Percentiles rank a stretch among this genome's conserved stretches.
Conservation (phyloP, 2,888 invertebrate species). For the Seira sanloemensis region DNA sequence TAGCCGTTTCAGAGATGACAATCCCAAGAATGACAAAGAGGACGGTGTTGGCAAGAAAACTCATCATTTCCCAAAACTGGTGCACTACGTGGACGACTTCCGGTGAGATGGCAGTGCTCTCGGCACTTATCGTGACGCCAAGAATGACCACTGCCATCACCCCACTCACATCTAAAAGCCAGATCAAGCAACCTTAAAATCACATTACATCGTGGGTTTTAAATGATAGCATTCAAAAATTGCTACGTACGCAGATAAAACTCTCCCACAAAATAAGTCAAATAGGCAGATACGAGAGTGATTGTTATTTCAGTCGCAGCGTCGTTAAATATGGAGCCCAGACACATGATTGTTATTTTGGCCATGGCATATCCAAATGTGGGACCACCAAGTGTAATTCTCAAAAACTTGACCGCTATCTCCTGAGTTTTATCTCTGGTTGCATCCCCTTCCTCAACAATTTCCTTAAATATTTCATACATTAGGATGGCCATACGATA, state of each 20-base stretch:
- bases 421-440: conserved; percentile 26
- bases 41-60: conserved; percentile 78
- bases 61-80: conserved; percentile 76
- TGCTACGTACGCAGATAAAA: conserved; percentile 61
- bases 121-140: conserved; percentile 76
- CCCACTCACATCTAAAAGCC: conserved; percentile 75
- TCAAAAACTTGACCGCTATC: conserved; percentile 65
- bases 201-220: background rate
- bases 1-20: conserved; percentile 79
- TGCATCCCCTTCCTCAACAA: conserved; percentile 56
- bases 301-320: conserved; percentile 76
- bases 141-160: conserved; percentile 77
- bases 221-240: too few species aligned
- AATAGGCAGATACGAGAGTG: conserved; percentile 76
- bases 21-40: conserved; percentile 81
- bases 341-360: conserved; percentile 75
- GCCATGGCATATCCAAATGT: conserved; percentile 76
- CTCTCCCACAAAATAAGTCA: conserved; percentile 76
- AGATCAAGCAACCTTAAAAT: background rate
- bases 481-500: conserved; percentile 77
- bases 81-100: conserved; percentile 76
- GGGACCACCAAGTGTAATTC: conserved; percentile 73
- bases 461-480: conserved; percentile 74
- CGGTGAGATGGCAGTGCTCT: conserved; percentile 76
- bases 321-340: conserved; percentile 76